Conservation (phyloP, 2,113 vertebrate species). For the Astatotilapia flaviijosephi region DNA sequence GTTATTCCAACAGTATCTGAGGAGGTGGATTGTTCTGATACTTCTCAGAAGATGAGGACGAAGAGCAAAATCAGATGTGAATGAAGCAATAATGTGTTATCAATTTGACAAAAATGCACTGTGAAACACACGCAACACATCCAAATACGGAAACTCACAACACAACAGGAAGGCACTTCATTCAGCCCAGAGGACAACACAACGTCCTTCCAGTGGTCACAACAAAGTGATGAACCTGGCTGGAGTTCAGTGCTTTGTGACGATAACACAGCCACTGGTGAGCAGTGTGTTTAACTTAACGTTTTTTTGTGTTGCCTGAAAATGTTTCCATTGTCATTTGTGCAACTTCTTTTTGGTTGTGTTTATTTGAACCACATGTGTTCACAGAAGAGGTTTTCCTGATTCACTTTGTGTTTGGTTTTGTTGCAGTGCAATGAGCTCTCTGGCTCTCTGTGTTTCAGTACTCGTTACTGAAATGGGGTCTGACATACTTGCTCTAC, state of each 20-base stretch:
- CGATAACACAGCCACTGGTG: neutral
- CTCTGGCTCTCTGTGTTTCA: neutral
- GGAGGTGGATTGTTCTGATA: neutral
- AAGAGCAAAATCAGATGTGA: neutral
- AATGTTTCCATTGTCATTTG: neutral
- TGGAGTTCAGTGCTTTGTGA: neutral
- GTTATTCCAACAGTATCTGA: neutral
- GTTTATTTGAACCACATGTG: neutral
- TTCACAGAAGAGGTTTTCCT: neutral
- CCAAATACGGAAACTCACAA: neutral
- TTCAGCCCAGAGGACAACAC: neutral
- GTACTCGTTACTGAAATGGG: neutral
- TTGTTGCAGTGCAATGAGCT: neutral
- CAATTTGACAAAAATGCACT: neutral
- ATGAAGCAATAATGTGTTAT: neutral
- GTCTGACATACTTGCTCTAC: neutral
- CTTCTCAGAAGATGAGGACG: neutral
- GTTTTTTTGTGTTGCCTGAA: neutral
- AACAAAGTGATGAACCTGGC: neutral
- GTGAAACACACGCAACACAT: neutral
- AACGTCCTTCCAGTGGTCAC: neutral
- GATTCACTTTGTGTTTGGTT: neutral
- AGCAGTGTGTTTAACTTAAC: neutral
- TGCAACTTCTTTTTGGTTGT: neutral
- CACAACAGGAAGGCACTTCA: neutral